Conservation (phyloP, 2,797 vertebrate genomes). For the Phoeniculus purpureus region DNA sequence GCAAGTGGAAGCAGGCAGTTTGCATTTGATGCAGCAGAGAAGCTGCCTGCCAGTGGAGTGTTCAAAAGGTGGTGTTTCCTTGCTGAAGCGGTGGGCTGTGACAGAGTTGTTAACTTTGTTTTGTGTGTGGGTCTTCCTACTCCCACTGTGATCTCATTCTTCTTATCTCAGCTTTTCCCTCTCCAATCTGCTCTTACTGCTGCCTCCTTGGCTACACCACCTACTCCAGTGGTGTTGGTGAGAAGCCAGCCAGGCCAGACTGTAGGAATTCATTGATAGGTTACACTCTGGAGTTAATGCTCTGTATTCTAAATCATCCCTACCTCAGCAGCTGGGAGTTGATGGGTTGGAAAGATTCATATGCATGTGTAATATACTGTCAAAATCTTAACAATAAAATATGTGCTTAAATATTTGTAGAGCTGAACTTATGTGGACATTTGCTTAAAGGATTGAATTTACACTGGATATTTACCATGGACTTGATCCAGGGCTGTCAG, state of each 20-base stretch:
- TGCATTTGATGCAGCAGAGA: not conserved
- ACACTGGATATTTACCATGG: slow-evolving; percentile 48
- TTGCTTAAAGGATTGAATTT: slow-evolving; percentile 44
- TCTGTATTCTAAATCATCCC: not conserved
- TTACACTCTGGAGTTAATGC: not conserved
- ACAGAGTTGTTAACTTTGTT: not conserved
- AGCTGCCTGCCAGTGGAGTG: not conserved
- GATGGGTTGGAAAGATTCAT: not conserved
- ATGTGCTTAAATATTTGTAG: slow-evolving; percentile 41
- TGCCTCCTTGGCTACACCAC: not conserved
- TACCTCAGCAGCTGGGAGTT: not conserved
- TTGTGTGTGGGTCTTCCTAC: not conserved
- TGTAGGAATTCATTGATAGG: not conserved
- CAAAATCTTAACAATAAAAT: slow-evolving; percentile 25
- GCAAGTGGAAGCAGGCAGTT: not conserved
- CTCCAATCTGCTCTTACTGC: not conserved
- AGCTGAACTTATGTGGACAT: slow-evolving; percentile 16
- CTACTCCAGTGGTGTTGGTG: not conserved
- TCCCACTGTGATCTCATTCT: not conserved
- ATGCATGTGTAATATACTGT: not conserved
- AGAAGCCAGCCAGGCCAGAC: not conserved
- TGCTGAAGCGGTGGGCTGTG: not conserved
- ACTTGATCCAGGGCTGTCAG: slow-evolving; percentile 43
- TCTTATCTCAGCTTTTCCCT: not conserved
- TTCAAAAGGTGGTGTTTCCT: not conserved